Evolutionary conservation across 2,113 vertebrate species (phyloP).

Genomic region (Nothobranchius kuhntae): DNA sequence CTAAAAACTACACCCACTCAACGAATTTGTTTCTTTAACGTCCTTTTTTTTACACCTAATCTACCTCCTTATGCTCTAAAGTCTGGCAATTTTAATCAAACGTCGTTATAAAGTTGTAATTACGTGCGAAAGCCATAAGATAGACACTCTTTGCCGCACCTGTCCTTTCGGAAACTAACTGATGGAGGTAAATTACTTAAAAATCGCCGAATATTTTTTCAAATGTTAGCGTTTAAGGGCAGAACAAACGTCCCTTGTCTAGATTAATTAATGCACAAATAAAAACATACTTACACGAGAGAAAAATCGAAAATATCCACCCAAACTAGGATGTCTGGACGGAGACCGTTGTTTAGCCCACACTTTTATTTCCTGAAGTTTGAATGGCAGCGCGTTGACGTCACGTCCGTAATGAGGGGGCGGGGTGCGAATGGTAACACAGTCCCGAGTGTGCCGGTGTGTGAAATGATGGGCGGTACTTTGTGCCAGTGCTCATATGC

Average conservation of each 20-base stretch:
- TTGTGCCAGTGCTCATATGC: too few species aligned
- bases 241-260: neutral
- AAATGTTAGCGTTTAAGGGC: neutral
- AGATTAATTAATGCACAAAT: neutral
- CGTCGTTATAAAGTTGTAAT: too few species aligned
- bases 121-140: too few species aligned
- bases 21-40: too few species aligned
- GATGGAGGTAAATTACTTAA: neutral
- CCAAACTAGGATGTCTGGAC: neutral
- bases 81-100: too few species aligned
- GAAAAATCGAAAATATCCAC: accelerated
- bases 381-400: slow-evolving; percentile 68
- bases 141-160: too few species aligned
- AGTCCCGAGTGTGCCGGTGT: neutral
- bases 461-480: too few species aligned
- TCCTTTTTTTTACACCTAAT: too few species aligned
- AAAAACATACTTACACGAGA: slow-evolving; percentile 37
- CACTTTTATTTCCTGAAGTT: slow-evolving; percentile 70
- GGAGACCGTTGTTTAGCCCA: slow-evolving; percentile 25
- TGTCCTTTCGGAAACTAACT: neutral
- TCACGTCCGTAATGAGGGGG: slow-evolving; percentile 24
- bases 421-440: neutral
- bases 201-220: neutral
- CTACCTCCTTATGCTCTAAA: too few species aligned
- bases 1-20: too few species aligned